phyloP scores from a whole-genome alignment of 2,888 invertebrate species.

The Cataglyphis rosenhaueri region DNA sequence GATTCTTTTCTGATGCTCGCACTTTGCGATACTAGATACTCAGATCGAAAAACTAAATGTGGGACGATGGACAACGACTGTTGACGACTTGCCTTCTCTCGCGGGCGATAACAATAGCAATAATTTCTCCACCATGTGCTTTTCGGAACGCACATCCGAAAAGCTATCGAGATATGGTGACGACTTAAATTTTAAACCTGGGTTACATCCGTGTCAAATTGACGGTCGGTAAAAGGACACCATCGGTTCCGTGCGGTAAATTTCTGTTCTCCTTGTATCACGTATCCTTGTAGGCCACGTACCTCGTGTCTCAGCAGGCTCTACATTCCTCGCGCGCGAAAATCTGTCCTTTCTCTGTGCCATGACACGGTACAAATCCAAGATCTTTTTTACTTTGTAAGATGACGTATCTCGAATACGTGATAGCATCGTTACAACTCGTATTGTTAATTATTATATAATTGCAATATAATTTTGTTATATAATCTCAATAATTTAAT shows the following conservation, averaged over 20 bases:
- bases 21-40: neutral
- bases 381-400: neutral
- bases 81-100: neutral
- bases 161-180: neutral
- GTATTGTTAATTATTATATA: neutral
- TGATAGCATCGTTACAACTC: neutral
- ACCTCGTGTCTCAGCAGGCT: conserved; percentile 6
- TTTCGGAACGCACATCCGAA: neutral
- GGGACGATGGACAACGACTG: neutral
- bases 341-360: neutral
- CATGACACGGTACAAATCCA: neutral
- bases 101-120: neutral
- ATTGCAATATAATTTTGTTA: neutral
- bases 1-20: neutral
- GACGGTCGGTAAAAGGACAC: conserved; percentile 68
- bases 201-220: conserved; percentile 49
- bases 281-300: conserved; percentile 18
- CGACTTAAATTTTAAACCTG: conserved; percentile 7
- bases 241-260: conserved; percentile 55
- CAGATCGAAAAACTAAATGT: neutral
- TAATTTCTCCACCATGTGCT: neutral
- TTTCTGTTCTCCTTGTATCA: conserved; percentile 38
- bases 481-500: neutral
- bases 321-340: neutral
- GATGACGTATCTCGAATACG: neutral